These are phyloP conservation scores for Aphelinus atriplicis DNA, from an alignment of 1,140 invertebrate genomes.

Conservation along the genomic window DNA sequence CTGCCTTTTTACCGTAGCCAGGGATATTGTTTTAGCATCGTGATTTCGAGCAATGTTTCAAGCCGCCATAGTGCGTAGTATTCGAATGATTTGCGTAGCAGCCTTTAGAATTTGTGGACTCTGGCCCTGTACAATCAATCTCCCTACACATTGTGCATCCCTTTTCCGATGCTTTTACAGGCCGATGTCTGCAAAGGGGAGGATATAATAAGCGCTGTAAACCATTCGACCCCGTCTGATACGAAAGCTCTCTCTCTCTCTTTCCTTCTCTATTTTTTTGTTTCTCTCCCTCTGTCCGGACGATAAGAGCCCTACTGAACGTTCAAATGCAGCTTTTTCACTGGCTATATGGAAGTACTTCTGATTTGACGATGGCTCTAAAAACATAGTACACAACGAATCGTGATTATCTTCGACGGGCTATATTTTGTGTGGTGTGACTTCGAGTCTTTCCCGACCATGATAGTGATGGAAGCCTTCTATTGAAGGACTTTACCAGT, in stretches of 20 bases:
- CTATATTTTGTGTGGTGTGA: no score
- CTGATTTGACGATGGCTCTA: neutral
- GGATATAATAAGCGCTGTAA: constrained; percentile 20
- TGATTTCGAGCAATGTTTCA: no score
- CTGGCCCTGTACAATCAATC: constrained; percentile 12
- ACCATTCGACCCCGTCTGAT: neutral
- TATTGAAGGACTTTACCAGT: no score
- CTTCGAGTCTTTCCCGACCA: no score
- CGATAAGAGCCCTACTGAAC: neutral
- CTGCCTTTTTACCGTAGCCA: no score
- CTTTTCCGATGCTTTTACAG: constrained; percentile 21
- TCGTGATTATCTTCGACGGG: no score
- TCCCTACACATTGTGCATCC: neutral
- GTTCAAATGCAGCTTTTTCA: neutral
- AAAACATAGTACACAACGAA: no score
- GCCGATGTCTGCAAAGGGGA: constrained; percentile 6
- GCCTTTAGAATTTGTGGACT: constrained; percentile 1
- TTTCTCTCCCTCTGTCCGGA: neutral
- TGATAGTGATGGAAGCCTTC: no score
- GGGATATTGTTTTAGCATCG: no score
- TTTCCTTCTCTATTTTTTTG: neutral
- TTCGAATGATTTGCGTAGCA: neutral
- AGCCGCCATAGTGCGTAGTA: neutral
- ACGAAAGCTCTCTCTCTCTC: neutral
- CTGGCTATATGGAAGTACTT: neutral